Conservation (phyloP, 1,140 invertebrate genomes). For the Arion vulgaris region DNA sequence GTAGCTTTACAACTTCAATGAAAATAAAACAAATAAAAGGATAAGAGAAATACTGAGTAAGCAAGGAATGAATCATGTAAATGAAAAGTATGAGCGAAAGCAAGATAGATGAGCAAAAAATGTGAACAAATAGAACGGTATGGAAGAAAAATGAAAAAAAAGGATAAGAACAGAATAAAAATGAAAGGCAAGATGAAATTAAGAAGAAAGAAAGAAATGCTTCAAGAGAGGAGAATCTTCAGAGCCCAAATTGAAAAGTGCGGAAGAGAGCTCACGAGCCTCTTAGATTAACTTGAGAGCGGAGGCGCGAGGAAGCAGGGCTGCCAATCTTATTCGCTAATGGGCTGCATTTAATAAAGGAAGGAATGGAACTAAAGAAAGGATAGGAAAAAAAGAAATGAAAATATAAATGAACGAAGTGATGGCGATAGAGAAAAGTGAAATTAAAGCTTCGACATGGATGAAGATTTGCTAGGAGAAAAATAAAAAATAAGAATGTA, state of each 20-base stretch:
- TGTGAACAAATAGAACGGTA: background rate
- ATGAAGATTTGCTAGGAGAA: background rate
- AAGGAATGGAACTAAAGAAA: constrained; percentile 8
- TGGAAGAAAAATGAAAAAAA: background rate
- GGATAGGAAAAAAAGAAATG: background rate
- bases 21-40: too few species aligned
- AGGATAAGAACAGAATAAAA: background rate
- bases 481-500: background rate
- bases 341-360: constrained; percentile 34
- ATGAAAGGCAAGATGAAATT: background rate
- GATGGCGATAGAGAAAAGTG: background rate
- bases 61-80: too few species aligned
- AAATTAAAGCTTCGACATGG: background rate
- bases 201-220: background rate
- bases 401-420: background rate
- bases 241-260: constrained; percentile 21
- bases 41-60: too few species aligned
- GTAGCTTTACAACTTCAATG: too few species aligned
- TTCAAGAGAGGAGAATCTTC: constrained; percentile 11
- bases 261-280: constrained; percentile 15
- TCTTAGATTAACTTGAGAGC: constrained; percentile 23
- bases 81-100: too few species aligned
- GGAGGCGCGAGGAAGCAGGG: background rate
- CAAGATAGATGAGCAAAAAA: too few species aligned
- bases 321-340: constrained; percentile 34